Base-by-base conservation (phyloP, 2,888 invertebrate species). In the Sphaeridia pumilis region DNA sequence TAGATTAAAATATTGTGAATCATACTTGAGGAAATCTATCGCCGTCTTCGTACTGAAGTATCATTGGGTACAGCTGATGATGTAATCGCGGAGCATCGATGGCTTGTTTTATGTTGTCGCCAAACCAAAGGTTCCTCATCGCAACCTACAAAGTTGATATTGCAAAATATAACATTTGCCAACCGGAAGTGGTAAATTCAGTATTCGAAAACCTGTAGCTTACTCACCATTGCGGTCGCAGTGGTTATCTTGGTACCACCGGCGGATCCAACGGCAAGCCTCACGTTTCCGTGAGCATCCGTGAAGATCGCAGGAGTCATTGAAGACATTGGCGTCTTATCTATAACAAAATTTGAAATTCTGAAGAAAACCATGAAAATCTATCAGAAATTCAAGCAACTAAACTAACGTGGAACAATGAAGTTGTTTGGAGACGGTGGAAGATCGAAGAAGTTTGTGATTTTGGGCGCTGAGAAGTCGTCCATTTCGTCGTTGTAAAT, bases 401-500 rank as follows among this genome's bases (percentile, higher is more conserved):
- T 38, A 38, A 38, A 17, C 10, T 34, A 42, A 49, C 83, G 82
- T 0, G 90, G 86, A 25, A 71, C 73, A 44, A 93, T 82, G 69
- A 80, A 84, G 73, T 95, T 95, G 1, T 84, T 81, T 0, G 82
- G 80, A 1, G 87, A 87, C 0, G 93, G 83, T 1, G 84, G 84
- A 41, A 88, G 70, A 1, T 80, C 82, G 66, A 82, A 87, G 1
- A 76, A 72, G 60, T 81, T 87, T 3, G 73, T 69, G 5, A 75
- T 73, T 52, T 76, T 71, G 0, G 84, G 84, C 2, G 82, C 76
- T 0, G 85, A 81, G 70, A 94, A 95, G 69, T 90, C 89, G 66
- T 88, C 87, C 88, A 92, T 90, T 67, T 85, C 83, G 66, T 87
- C 81, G 70, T 90, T 92, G 70, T 89, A 82, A n/a, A 95, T 74